phyloP scores from a whole-genome alignment of 2,888 invertebrate species.

The Euplagia quadripunctaria region DNA sequence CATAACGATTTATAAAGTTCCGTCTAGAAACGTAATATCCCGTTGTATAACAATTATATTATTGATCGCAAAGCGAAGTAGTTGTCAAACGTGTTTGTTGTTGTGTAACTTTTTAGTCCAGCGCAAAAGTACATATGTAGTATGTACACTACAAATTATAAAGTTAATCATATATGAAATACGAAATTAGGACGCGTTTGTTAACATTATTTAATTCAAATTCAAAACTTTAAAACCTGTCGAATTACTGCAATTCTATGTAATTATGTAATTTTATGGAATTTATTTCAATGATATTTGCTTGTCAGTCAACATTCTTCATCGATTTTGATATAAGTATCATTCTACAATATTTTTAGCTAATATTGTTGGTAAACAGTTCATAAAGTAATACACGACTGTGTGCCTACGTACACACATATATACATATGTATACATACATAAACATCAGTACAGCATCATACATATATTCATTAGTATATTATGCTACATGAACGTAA shows the following conservation, averaged over 20 bases:
- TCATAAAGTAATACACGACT: not conserved
- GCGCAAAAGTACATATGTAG: too few relatives aligned
- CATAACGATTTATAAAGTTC: conserved; percentile 29
- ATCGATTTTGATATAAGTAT: too few relatives aligned
- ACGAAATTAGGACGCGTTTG: too few relatives aligned
- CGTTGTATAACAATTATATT: conserved; percentile 14
- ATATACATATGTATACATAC: too few relatives aligned
- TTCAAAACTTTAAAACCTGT: not conserved
- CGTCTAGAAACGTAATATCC: conserved; percentile 24
- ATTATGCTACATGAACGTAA: not conserved
- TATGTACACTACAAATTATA: too few relatives aligned
- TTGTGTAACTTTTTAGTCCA: not conserved
- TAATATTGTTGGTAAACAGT: not conserved
- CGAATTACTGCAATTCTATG: not conserved
- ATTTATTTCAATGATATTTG: too few relatives aligned
- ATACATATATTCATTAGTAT: conserved; percentile 1
- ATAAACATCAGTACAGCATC: not conserved
- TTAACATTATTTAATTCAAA: not conserved
- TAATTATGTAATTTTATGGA: too few relatives aligned
- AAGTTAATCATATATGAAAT: too few relatives aligned
- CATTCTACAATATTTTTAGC: too few relatives aligned
- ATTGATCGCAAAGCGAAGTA: not conserved
- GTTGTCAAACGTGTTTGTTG: not conserved
- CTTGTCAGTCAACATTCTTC: too few relatives aligned
- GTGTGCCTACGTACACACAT: not conserved